Evolutionary conservation across 2,797 vertebrate species (phyloP).

Genomic region (Choloepus didactylus): DNA sequence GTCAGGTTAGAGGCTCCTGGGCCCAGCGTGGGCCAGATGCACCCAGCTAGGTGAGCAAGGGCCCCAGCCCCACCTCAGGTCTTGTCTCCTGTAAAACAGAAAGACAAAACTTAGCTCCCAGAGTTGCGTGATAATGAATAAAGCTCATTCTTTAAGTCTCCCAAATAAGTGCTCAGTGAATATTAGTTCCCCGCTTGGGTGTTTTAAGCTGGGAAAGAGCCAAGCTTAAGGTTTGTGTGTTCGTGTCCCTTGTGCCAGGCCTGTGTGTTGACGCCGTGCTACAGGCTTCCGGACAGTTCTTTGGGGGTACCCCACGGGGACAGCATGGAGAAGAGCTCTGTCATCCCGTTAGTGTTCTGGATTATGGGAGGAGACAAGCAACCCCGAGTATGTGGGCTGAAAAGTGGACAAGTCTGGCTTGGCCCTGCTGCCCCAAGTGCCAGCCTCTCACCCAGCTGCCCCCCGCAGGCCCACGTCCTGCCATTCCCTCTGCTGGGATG

Average conservation of each 20-base stretch:
- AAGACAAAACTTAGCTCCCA: too few species aligned
- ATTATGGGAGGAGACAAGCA: neutral
- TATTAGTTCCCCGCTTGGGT: too few species aligned
- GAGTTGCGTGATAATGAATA: accelerated
- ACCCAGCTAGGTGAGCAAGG: neutral
- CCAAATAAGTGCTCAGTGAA: accelerated
- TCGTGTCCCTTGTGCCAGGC: neutral
- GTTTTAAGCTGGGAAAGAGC: neutral
- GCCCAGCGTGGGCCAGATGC: accelerated
- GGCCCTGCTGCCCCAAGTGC: neutral
- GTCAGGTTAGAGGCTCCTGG: neutral
- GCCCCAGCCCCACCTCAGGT: neutral
- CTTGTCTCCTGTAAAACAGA: accelerated
- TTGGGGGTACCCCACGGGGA: accelerated
- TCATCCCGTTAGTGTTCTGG: neutral
- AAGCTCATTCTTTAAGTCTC: accelerated
- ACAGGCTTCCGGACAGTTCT: neutral
- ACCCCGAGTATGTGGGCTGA: neutral
- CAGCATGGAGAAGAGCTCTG: too few species aligned
- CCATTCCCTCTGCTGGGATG: neutral
- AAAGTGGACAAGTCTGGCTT: neutral
- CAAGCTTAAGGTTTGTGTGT: neutral
- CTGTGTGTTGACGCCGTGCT: neutral
- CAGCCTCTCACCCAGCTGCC: accelerated
- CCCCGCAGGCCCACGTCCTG: accelerated